A percentile compares a stretch with the other conserved stretches of the same genome.
Evolutionary conservation across 1,140 invertebrate genomes (phyloP).

Genomic region (Tetramorium parvispinum): DNA sequence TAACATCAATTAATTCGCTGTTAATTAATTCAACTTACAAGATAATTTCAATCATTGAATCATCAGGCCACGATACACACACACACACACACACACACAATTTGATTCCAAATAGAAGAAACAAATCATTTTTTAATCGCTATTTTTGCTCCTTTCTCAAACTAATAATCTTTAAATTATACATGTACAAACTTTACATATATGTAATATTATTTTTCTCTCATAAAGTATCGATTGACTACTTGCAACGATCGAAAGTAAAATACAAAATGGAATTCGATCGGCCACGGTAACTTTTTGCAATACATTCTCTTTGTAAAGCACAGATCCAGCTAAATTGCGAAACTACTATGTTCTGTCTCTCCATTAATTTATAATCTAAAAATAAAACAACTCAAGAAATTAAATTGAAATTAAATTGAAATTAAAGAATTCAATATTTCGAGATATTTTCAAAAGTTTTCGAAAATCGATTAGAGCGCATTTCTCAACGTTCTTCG

Average conservation of each 20-base stretch:
- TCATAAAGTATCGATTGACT: background rate
- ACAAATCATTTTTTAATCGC: background rate
- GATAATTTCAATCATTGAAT: background rate
- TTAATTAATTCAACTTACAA: background rate
- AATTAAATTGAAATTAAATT: background rate
- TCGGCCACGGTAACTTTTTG: background rate
- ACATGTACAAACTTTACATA: no score
- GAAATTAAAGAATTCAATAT: background rate
- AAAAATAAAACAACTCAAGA: background rate
- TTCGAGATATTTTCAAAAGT: background rate
- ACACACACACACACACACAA: background rate
- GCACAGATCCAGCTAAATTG: background rate
- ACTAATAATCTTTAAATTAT: constrained; percentile 1
- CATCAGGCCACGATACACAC: background rate
- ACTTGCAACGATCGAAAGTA: background rate
- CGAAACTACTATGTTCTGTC: background rate
- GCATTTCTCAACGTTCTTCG: background rate
- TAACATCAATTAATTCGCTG: no score
- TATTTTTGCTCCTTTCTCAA: background rate
- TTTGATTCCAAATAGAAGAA: background rate
- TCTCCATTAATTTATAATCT: background rate
- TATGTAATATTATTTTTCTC: background rate
- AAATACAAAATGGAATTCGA: background rate
- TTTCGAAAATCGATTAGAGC: background rate
- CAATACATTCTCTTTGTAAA: background rate